A percentile compares a stretch with the other conserved stretches of the same genome.
These are phyloP conservation scores for Clavelina lepadiformis DNA, from an alignment of 23 tunicate species.

Conservation along the genomic window DNA sequence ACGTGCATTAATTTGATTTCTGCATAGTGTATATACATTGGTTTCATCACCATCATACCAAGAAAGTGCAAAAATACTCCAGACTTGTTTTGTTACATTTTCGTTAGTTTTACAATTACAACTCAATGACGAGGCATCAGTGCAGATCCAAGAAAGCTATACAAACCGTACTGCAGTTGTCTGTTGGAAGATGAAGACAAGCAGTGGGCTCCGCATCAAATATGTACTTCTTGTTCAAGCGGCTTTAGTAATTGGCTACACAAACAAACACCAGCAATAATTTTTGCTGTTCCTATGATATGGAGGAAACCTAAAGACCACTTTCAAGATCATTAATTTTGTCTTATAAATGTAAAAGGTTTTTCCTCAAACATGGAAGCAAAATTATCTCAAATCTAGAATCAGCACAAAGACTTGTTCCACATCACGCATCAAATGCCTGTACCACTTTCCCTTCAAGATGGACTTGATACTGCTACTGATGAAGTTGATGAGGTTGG, in stretches of 20 bases:
- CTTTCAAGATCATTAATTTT: constrained; percentile 18
- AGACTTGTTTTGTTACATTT: constrained; percentile 23
- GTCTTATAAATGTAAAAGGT: constrained; percentile 17
- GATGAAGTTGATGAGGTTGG: constrained; percentile 16
- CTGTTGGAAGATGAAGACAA: constrained; percentile 15
- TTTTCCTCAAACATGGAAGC: constrained; percentile 8
- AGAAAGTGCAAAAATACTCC: constrained; percentile 27
- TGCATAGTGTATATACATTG: too few relatives aligned
- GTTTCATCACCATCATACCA: too few relatives aligned
- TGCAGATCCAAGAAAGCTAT: constrained; percentile 16
- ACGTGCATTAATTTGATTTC: too few relatives aligned
- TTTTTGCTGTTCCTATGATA: constrained; percentile 22
- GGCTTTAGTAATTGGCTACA: constrained; percentile 18
- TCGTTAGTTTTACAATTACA: constrained; percentile 9
- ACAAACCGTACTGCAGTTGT: constrained; percentile 21
- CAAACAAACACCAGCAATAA: constrained; percentile 20
- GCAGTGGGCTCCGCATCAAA: constrained; percentile 29
- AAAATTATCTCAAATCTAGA: constrained; percentile 19
- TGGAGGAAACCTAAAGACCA: constrained; percentile 14
- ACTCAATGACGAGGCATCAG: constrained; percentile 15
- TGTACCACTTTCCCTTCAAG: constrained; percentile 23
- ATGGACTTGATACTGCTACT: constrained; percentile 14
- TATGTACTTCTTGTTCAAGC: constrained; percentile 17
- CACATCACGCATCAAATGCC: constrained; percentile 17
- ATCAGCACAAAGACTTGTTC: constrained; percentile 33